Evolutionary conservation across 2,797 vertebrate genomes (phyloP).

Genomic region (Rhabdophis nuchalis): DNA sequence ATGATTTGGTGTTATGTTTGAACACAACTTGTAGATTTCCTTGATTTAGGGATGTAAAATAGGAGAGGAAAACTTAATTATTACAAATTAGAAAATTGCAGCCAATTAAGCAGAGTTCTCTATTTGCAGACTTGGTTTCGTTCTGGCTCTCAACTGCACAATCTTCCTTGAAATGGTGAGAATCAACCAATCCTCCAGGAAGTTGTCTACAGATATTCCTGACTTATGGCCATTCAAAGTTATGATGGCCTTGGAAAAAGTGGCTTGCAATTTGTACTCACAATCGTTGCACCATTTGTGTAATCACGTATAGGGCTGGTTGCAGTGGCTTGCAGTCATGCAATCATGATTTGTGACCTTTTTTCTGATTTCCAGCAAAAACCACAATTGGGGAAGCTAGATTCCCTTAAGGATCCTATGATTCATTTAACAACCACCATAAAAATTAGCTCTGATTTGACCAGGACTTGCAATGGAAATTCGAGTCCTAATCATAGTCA

Average conservation of each 20-base stretch:
- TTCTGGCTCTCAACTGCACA: not conserved
- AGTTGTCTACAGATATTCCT: not conserved
- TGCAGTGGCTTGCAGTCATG: not conserved
- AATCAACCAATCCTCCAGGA: not conserved
- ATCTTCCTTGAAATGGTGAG: not conserved
- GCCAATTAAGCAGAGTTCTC: not conserved
- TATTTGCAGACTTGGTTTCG: not conserved
- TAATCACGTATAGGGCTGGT: not conserved
- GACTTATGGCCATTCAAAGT: not conserved
- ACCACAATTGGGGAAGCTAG: not conserved
- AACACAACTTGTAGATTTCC: not conserved
- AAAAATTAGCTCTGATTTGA: not conserved
- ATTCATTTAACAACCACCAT: not conserved
- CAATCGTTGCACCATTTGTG: not conserved
- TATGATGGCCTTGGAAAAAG: not conserved
- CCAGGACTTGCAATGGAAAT: not conserved
- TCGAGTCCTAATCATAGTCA: not conserved
- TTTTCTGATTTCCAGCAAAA: not conserved
- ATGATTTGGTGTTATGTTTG: not conserved
- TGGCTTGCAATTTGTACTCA: not conserved
- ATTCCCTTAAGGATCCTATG: not conserved
- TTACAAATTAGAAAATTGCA: not conserved
- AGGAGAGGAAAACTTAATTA: not conserved
- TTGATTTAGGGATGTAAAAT: not conserved
- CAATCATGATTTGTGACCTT: not conserved